Conservation (phyloP, 1,140 invertebrate species). For the Trachymyrmex cornetzi region DNA sequence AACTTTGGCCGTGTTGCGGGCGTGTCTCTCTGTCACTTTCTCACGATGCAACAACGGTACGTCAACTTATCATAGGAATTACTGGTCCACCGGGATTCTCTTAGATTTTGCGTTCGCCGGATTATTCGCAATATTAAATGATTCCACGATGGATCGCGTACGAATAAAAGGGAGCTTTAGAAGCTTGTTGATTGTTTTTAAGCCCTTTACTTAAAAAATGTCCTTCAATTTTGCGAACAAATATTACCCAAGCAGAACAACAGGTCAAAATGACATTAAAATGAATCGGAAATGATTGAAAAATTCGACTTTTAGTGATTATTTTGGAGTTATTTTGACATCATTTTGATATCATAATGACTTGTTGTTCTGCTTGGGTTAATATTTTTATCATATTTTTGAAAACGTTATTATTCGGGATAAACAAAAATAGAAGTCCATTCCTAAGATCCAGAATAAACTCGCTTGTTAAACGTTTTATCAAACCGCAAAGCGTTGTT, state of each 20-base stretch:
- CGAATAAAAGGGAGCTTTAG: neutral
- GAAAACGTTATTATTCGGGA: neutral
- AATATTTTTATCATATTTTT: neutral
- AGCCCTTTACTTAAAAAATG: neutral
- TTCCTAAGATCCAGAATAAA: neutral
- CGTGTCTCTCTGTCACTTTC: neutral
- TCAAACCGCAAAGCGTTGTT: neutral
- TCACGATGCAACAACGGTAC: slow-evolving; percentile 3
- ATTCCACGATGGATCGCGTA: neutral
- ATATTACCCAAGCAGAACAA: too few species aligned
- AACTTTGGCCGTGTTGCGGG: slow-evolving; percentile 36
- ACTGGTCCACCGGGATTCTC: neutral
- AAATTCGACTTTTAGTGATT: too few species aligned
- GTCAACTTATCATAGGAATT: slow-evolving; percentile 7
- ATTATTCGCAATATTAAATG: neutral
- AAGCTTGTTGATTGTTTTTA: neutral
- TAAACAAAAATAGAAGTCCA: neutral
- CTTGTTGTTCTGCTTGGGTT: too few species aligned
- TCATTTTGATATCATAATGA: too few species aligned
- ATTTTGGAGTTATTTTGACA: too few species aligned
- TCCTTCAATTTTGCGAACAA: neutral
- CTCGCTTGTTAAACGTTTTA: neutral
- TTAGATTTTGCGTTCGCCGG: neutral
- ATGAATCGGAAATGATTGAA: too few species aligned
- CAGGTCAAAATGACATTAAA: too few species aligned